Conservation (phyloP, 2,797 vertebrate genomes). For the Sciaenops ocellatus region DNA sequence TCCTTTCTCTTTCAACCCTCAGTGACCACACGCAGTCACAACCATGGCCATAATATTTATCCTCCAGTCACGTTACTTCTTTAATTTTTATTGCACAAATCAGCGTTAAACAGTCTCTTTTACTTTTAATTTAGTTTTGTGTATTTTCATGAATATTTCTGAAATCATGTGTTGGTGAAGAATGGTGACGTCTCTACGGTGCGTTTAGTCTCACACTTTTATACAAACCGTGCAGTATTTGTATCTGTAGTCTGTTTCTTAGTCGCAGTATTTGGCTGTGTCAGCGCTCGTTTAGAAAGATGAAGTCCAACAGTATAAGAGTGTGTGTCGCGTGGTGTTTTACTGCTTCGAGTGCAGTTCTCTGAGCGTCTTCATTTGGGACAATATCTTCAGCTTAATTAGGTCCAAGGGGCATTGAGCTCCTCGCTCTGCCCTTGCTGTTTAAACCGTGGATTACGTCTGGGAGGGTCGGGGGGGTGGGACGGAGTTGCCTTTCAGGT, state of each 20-base stretch:
- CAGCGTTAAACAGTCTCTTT: background rate
- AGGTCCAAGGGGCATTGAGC: conserved; percentile 67
- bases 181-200: background rate
- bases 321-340: conserved; percentile 6
- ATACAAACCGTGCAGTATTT: conserved; percentile 12
- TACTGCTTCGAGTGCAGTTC: conserved; percentile 44
- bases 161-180: background rate
- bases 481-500: conserved; percentile 72
- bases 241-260: conserved; percentile 35
- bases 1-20: background rate
- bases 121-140: background rate
- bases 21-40: background rate
- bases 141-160: conserved; percentile 4
- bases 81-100: conserved; percentile 3
- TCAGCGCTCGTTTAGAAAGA: conserved; percentile 48
- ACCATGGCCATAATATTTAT: background rate
- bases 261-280: conserved; percentile 23
- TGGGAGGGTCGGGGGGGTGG: conserved; percentile 23
- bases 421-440: conserved; percentile 38
- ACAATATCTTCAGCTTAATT: conserved; percentile 73
- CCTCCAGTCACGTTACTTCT: background rate
- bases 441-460: conserved; percentile 50
- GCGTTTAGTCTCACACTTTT: conserved; percentile 16
- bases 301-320: background rate
- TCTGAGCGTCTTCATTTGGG: conserved; percentile 46